Conservation (phyloP, 2,888 invertebrate species). For the Beris chalybata region DNA sequence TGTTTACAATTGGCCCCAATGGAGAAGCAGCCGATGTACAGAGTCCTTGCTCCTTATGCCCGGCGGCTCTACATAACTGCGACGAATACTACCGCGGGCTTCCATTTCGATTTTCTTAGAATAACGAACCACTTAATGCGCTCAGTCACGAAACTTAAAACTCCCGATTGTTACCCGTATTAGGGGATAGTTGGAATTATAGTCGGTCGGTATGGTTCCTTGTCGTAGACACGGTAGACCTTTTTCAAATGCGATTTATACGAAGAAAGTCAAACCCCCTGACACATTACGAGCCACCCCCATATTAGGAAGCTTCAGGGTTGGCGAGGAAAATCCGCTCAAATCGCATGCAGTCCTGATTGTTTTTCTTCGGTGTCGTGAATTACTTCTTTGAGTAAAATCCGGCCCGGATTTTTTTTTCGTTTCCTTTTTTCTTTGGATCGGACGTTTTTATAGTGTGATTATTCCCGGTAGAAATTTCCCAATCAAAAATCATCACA, state of each 20-base stretch:
- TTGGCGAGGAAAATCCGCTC: conserved; percentile 1
- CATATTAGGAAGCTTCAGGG: conserved; percentile 5
- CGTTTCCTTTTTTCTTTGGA: not conserved
- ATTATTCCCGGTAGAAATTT: no score
- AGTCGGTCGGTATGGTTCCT: not conserved
- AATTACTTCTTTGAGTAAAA: conserved; percentile 32
- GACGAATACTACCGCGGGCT: conserved; percentile 17
- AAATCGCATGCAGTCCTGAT: conserved; percentile 34
- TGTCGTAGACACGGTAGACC: not conserved
- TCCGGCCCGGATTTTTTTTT: conserved; percentile 5
- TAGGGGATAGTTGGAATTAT: not conserved
- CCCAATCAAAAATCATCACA: no score
- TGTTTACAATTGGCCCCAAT: not conserved
- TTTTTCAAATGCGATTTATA: conserved; percentile 20
- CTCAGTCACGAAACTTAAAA: conserved; percentile 42
- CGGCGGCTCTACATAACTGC: not conserved
- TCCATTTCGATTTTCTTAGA: conserved; percentile 37
- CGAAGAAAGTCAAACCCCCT: not conserved
- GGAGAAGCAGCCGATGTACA: conserved; percentile 20
- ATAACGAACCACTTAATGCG: conserved; percentile 42
- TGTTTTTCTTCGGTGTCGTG: conserved; percentile 23
- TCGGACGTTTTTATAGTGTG: conserved; percentile 20
- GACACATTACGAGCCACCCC: not conserved
- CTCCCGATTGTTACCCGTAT: conserved; percentile 2
- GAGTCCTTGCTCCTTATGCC: not conserved